Evolutionary conservation across 2,113 vertebrate genomes (phyloP).

Genomic region (Nycticryphes semicollaris): DNA sequence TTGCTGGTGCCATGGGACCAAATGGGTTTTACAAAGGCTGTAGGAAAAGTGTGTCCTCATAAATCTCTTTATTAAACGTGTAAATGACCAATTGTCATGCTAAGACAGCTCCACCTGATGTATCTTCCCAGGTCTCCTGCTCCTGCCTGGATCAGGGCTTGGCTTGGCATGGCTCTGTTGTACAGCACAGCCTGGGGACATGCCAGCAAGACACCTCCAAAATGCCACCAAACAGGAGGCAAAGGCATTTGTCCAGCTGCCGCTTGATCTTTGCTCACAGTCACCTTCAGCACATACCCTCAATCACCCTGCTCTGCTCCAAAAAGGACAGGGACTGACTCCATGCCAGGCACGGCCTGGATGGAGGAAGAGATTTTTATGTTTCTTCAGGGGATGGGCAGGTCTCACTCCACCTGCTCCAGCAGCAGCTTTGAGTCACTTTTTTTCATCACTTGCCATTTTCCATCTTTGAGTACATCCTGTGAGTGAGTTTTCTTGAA

Average conservation of each 20-base stretch:
- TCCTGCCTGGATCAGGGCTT: not conserved
- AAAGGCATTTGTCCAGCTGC: not conserved
- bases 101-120: not conserved
- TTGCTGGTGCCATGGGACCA: not conserved
- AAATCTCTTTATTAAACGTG: not conserved
- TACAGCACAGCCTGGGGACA: not conserved
- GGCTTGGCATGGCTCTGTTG: not conserved
- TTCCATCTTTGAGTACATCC: not conserved
- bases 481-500: not conserved
- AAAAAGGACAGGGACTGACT: no score
- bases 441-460: not conserved
- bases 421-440: not conserved
- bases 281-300: rapidly evolving
- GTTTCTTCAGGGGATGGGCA: rapidly evolving
- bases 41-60: not conserved
- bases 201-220: not conserved
- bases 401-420: not conserved
- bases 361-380: rapidly evolving
- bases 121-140: not conserved
- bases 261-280: not conserved
- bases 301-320: not conserved
- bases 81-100: rapidly evolving
- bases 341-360: not conserved
- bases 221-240: not conserved
- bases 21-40: not conserved